Base-by-base conservation (phyloP, 2,797 vertebrate species). In the Sebastolobus altivelis region DNA sequence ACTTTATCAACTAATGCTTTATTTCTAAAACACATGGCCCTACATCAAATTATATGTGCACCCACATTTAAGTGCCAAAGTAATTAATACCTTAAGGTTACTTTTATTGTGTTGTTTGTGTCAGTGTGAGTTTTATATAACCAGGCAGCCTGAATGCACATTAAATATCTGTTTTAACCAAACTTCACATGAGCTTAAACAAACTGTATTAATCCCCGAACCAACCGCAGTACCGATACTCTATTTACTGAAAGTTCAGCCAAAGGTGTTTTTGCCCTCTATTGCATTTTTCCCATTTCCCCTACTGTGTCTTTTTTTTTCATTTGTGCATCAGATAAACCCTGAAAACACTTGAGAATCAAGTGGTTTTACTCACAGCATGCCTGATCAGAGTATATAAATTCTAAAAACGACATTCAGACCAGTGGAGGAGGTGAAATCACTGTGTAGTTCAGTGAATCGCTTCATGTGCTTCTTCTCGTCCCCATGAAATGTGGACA, bases 281-380 rank as follows among this genome's bases (percentile, higher is more conserved):
- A 4, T 25, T 70, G n/a, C 5, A 37, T 72, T 54, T 58, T 63
- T 65, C 8, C 9, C 10, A 14, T 63, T 13, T 13, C 52, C 43
- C 43, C 12, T 12, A 2, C 16, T 6, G 1, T 75, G 29, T 70
- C 20, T 54, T 31, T 43, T 55, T 54, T 31, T 29, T 16, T 10
- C 8, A n/a, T 63, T 49, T 14, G 20, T 65, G 29, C 72, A 74
- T 79, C 82, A 68, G 60, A 75, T 66, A 70, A 86, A 76, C 76
- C 25, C 65, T 63, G 29, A 55, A 82, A 80, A 85, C 80, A 83
- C 83, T 72, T 79, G 80, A 80, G 61, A 81, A 83, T 89, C 62
- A 84, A 78, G 75, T 77, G 70, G 33, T 84, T 81, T 72, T 55
- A 62, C 77, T 86, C 59, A 35, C 29, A 27, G 49, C 72, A 74